A percentile compares a stretch with the other conserved stretches of the same genome.
phyloP scores from a whole-genome alignment of 2,888 invertebrate species.

The Coelopa pilipes region DNA sequence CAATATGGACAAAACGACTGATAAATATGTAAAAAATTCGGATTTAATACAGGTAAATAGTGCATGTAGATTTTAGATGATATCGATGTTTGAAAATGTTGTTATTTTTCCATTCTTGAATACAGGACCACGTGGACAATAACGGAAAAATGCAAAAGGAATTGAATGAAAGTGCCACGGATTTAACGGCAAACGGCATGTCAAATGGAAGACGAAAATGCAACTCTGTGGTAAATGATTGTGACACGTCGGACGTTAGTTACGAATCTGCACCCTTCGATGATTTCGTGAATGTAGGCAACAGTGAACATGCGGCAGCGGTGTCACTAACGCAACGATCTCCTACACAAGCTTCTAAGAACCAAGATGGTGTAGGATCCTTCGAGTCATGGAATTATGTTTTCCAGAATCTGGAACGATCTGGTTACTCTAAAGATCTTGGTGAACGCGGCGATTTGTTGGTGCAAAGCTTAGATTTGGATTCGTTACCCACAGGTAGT shows the following conservation, averaged over 20 bases:
- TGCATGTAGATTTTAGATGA: constrained; percentile 11
- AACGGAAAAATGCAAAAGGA: constrained; percentile 57
- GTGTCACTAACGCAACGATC: constrained; percentile 41
- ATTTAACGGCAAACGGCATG: constrained; percentile 28
- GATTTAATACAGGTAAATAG: constrained; percentile 51
- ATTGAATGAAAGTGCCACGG: constrained; percentile 52
- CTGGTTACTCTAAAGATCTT: constrained; percentile 75
- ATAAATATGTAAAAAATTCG: constrained; percentile 53
- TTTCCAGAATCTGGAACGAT: constrained; percentile 79
- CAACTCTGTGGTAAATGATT: constrained; percentile 32
- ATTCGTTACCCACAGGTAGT: constrained; percentile 43
- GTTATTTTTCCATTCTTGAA: neutral
- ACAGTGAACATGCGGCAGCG: constrained; percentile 41
- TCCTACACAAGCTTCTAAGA: constrained; percentile 65
- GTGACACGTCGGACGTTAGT: neutral
- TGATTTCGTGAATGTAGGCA: constrained; percentile 49
- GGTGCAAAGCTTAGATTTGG: constrained; percentile 62
- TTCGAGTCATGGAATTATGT: constrained; percentile 85
- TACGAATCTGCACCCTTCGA: constrained; percentile 45
- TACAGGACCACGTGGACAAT: constrained; percentile 50
- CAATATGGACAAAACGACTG: constrained; percentile 45
- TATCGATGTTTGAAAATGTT: neutral
- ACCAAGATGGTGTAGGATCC: constrained; percentile 75
- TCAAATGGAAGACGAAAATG: constrained; percentile 39
- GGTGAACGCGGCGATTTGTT: constrained; percentile 75